These are phyloP conservation scores for Carposina sasakii DNA, from an alignment of 1,140 invertebrate genomes.

Conservation along the genomic window DNA sequence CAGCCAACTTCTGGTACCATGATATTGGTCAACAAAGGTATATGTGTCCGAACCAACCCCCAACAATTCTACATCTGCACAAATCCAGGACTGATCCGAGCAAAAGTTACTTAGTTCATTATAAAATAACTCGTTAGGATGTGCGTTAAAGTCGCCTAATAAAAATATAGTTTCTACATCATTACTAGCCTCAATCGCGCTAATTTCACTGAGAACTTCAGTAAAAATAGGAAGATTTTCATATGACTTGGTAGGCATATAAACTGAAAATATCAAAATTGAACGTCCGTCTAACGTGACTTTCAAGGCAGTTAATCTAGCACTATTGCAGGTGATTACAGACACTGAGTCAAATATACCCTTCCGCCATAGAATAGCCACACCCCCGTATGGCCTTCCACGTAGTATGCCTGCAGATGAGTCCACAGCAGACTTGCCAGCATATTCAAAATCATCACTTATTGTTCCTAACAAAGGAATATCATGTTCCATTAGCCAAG, in stretches of 20 bases:
- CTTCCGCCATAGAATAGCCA: slow-evolving; percentile 1
- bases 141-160: not conserved
- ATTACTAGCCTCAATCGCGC: not conserved
- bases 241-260: not conserved
- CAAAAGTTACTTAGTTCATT: not conserved
- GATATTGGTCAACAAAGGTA: not conserved
- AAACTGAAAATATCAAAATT: not conserved
- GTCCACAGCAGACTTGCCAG: slow-evolving; percentile 3
- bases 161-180: not conserved
- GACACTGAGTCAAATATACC: not conserved
- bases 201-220: slow-evolving; percentile 1
- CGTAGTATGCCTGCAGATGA: not conserved
- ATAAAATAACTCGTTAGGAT: not conserved
- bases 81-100: not conserved
- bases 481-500: slow-evolving; percentile 1
- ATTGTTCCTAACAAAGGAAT: slow-evolving; percentile 1
- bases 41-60: not conserved
- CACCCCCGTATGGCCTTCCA: slow-evolving; percentile 3
- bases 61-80: not conserved
- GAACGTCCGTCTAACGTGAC: not conserved
- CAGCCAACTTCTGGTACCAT: not conserved
- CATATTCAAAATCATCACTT: not conserved
- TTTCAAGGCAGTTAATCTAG: not conserved
- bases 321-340: not conserved
- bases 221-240: not conserved